Base-by-base conservation (phyloP, 2,797 vertebrate genomes). In the Stomatorhinus walkeri region DNA sequence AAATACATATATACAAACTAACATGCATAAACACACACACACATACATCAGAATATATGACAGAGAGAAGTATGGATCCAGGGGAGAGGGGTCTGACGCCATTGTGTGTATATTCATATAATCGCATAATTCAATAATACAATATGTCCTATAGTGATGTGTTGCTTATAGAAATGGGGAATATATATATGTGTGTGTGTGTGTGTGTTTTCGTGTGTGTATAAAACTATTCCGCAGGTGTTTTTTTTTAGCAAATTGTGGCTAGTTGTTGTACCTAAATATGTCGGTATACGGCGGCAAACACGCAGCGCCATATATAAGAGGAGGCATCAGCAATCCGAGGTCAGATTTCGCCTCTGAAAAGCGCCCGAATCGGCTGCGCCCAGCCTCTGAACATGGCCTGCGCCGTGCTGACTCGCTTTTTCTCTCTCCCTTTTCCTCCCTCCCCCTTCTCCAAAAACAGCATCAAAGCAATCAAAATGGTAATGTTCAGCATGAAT, bases 381-480 rank as follows among this genome's bases (percentile, higher is more conserved):
- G 87, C 90, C 88, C 93, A 90, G 93, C 91, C 94, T 95, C 95
- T 93, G 94, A 94, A 95, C 91, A 95, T 94, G 6, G 94, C 95
- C 95, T 95, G 95, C 95, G 94, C 95, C 94, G 92, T 89, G 92
- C 92, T 90, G 93, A 94, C 92, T 94, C 93, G 94, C 93, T 93
- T 89, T 92, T 93, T 91, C 93, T 92, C 76, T 87, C 89, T 88
- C 88, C 91, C 94, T 94, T 94, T 51, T 92, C 91, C 93, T 94
- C 92, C 93, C 93, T 93, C 93, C 92, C 93, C 88, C 88, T 89
- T 93, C 93, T 93, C 93, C 92, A 93, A 96, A 96, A 96, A 95
- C 93, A 95, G 95, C 96, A 94, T 94, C 96, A 95, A 95, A 95
- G 95, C 96, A 94, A 96, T 96, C 96, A 96, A 96, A 96, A 96